Conservation (phyloP, 2,113 vertebrate genomes). For the Lonchura striata region DNA sequence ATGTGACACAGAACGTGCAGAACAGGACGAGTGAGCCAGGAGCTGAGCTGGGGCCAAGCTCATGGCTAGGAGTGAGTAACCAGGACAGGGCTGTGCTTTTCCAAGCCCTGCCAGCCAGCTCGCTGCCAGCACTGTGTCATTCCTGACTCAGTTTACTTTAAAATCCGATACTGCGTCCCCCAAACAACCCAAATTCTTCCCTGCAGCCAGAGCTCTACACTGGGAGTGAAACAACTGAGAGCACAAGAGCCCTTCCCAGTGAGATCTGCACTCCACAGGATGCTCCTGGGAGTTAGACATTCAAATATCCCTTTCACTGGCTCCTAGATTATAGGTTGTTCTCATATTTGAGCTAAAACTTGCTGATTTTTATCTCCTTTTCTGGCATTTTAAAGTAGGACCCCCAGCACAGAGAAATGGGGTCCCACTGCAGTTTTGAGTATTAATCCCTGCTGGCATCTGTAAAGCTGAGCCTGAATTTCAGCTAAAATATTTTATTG, state of each 20-base stretch:
- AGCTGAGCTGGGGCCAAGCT: background rate
- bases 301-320: background rate
- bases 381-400: background rate
- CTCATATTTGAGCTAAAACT: background rate
- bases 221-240: background rate
- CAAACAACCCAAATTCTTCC: background rate
- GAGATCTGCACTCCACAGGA: background rate
- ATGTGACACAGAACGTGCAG: background rate
- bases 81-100: background rate
- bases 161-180: background rate
- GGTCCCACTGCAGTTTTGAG: background rate
- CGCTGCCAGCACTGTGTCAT: accelerated
- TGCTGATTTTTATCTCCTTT: background rate
- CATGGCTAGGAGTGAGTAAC: background rate
- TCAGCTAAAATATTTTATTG: background rate
- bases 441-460: background rate
- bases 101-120: background rate
- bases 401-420: background rate
- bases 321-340: background rate
- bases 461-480: background rate
- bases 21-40: background rate
- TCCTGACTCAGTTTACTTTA: background rate
- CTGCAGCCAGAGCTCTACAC: accelerated
- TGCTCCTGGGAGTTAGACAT: too few relatives aligned
- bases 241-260: background rate